Evolutionary conservation across 2,797 vertebrate species (phyloP).

Genomic region (Syngnathus acus): DNA sequence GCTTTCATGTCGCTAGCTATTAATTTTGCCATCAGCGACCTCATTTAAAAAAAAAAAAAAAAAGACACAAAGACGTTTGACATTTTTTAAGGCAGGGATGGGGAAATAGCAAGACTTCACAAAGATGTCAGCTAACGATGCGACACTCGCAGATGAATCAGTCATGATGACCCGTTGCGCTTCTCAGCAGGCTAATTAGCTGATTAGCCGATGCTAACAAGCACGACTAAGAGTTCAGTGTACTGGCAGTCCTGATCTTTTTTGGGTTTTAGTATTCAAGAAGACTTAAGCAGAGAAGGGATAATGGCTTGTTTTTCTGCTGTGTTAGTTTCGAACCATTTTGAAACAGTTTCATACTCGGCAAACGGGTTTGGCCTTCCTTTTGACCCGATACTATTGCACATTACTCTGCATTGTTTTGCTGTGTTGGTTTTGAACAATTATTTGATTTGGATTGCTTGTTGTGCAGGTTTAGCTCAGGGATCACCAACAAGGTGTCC

Average conservation of each 20-base stretch:
- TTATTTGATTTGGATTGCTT: no score
- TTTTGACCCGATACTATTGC: no score
- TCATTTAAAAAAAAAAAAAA: background rate
- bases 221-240: background rate
- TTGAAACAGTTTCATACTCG: background rate
- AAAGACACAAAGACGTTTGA: background rate
- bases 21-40: background rate
- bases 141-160: background rate
- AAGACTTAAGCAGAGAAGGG: background rate
- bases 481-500: no score
- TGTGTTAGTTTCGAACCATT: background rate
- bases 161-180: background rate
- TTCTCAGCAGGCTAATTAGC: background rate
- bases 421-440: background rate
- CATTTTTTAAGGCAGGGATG: background rate
- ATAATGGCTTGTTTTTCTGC: background rate
- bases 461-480: no score
- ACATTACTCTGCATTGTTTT: no score
- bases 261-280: no score
- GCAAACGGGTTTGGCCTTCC: background rate
- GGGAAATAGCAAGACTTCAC: background rate
- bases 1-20: slow-evolving; percentile 14
- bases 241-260: background rate
- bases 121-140: background rate
- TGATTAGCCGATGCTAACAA: background rate